Evolutionary conservation across 2,888 invertebrate species (phyloP), one percentile per base, ranked within the genome.

Genomic region (Polylopha cassiicola): DNA sequence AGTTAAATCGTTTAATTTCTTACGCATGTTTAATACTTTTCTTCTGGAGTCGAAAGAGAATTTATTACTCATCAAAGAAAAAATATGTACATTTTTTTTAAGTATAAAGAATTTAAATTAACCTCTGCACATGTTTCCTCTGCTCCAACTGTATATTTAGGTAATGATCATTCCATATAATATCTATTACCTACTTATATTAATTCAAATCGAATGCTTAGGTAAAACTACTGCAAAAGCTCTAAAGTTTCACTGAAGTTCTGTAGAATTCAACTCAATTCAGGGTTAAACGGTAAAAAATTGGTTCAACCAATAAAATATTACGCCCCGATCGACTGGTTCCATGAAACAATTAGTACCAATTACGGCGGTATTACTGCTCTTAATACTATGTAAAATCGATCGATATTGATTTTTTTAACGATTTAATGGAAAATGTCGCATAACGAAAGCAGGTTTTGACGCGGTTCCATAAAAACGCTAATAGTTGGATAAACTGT

Each of bases 261-360:
- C 4, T 13, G n/a, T 30, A 30, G 30, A 41, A 41, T 41, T 13
- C 3, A 4, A 17, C 4, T 10, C 2, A 15, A 7, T 16, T 5
- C 17, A 14, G 5, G 33, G 50, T 48, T 60, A 53, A 61, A 53
- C 55, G 52, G 53, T 57, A 60, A 51, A 53, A 63, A 58, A 58
- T 57, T 58, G 54, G 60, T 50, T 43, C 52, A 44, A 36, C 59
- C 53, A 64, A 65, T 73, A 68, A 65, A 63, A 70, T 58, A 55
- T 50, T 53, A 61, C 63, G 51, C 61, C 54, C 51, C 65, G 69
- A 60, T 70, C 70, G 52, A 60, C 55, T 58, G 49, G 44, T 72
- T 73, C 72, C 51, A 48, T 59, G 72, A 66, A 73, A 55, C 54
- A 55, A 66, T 65, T 53, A 43, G 42, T 24, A 31, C 37, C 20